Evolutionary conservation across 1,140 invertebrate species (phyloP), one percentile per base, ranked within the genome.

Genomic region (Eupristina koningsbergeri): DNA sequence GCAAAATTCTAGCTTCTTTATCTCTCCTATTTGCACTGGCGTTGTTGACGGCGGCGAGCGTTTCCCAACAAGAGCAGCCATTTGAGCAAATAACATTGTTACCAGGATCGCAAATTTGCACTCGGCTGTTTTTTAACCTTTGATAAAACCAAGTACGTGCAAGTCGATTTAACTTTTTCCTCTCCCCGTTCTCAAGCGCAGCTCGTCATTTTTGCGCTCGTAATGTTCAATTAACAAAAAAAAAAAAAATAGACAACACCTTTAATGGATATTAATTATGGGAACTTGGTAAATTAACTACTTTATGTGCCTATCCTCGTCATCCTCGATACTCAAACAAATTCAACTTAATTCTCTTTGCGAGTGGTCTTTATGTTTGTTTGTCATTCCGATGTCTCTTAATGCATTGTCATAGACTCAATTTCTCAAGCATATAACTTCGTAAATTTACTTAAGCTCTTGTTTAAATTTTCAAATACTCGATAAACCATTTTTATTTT

Each of bases 11-110:
- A n/a, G n/a, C 36, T 19, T 36, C 29, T 71, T 71, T 71, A 71
- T 71, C 39, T 41, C 39, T 69, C 64, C 9, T 71, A 71, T 71
- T 71, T 41, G 36, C 36, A 6, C 17, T 34, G 6, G 36, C 36
- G 22, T 58, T 58, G 22, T 26, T 58, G 53, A 58, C 26, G 53
- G 53, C 3, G 26, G 26, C n/a, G n/a, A n/a, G n/a, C n/a, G n/a
- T n/a, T n/a, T n/a, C n/a, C n/a, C n/a, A n/a, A n/a, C 26, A 26
- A 19, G 53, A 58, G 26, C 22, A 26, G 0, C 34, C 34, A 22
- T 71, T 71, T 71, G n/a, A 41, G 36, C 67, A 36, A 41, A 41
- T 41, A 41, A n/a, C 67, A 34, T 69, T 39, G 36, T 71, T 71
- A 41, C 22, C 9, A 7, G 26, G 1, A 71, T n/a, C 15, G 36